These are phyloP conservation scores for Macaca mulatta DNA, from an alignment of 2,113 vertebrate genomes.

Conservation along the genomic window DNA sequence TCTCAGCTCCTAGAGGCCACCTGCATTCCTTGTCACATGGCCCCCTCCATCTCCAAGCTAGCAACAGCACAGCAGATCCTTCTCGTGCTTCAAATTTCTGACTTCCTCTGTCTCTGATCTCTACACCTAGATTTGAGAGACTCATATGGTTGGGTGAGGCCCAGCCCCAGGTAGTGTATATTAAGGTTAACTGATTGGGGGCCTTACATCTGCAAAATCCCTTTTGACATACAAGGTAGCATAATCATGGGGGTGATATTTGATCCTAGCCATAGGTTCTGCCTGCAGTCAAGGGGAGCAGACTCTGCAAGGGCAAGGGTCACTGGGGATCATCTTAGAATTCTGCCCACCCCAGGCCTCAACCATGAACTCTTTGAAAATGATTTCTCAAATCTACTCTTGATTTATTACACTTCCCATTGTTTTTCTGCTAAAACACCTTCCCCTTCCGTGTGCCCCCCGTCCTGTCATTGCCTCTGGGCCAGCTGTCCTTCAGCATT, in stretches of 20 bases:
- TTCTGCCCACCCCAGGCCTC: neutral
- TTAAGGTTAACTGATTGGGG: neutral
- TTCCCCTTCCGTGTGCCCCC: neutral
- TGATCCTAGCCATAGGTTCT: neutral
- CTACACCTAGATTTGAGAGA: neutral
- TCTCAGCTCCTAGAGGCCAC: neutral
- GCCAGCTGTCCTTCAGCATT: neutral
- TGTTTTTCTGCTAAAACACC: neutral
- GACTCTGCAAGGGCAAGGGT: too few relatives aligned
- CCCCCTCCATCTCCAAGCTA: neutral
- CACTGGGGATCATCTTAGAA: neutral
- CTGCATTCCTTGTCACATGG: neutral
- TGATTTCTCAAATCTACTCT: neutral
- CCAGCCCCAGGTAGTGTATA: neutral
- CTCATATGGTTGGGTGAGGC: neutral
- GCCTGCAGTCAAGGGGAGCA: too few relatives aligned
- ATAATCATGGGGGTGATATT: rapidly evolving
- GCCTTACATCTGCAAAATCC: neutral
- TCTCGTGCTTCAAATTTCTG: neutral
- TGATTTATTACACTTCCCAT: neutral
- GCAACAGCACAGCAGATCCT: neutral
- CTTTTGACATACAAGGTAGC: neutral
- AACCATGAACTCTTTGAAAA: neutral
- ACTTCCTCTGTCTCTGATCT: neutral
- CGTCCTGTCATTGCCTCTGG: neutral